Evolutionary conservation across 2,797 vertebrate species (phyloP).

Genomic region (Squalus acanthias): DNA sequence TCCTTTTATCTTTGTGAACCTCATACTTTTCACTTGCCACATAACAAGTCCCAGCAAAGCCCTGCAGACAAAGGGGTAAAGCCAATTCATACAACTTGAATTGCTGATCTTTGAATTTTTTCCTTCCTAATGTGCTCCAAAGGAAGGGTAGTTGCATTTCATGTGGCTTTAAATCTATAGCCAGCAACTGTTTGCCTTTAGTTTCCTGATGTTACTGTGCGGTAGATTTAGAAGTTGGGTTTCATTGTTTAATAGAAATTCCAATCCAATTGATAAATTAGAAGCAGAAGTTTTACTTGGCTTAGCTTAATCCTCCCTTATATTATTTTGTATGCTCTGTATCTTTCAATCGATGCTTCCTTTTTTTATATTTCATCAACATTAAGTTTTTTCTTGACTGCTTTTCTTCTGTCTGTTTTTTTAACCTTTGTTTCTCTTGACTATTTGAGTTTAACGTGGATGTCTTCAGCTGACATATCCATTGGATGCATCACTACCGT

Average conservation of each 20-base stretch:
- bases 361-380: background rate
- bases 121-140: background rate
- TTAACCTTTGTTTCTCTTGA: background rate
- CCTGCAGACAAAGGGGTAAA: background rate
- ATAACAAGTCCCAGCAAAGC: background rate
- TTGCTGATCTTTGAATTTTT: background rate
- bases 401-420: background rate
- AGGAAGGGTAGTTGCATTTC: background rate
- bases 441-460: background rate
- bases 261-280: conserved; percentile 2
- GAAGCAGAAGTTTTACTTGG: background rate
- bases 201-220: background rate
- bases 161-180: conserved; percentile 27
- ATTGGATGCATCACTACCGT: background rate
- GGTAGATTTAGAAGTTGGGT: conserved; percentile 13
- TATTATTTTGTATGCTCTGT: background rate
- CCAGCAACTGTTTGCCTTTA: background rate
- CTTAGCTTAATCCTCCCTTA: background rate
- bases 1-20: background rate
- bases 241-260: conserved; percentile 25
- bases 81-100: background rate
- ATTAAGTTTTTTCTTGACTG: background rate
- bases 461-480: background rate
- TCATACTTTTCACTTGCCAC: background rate
- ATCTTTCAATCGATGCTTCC: background rate